Conservation (phyloP, 2,797 vertebrate genomes). For the Periophthalmus magnuspinnatus region DNA sequence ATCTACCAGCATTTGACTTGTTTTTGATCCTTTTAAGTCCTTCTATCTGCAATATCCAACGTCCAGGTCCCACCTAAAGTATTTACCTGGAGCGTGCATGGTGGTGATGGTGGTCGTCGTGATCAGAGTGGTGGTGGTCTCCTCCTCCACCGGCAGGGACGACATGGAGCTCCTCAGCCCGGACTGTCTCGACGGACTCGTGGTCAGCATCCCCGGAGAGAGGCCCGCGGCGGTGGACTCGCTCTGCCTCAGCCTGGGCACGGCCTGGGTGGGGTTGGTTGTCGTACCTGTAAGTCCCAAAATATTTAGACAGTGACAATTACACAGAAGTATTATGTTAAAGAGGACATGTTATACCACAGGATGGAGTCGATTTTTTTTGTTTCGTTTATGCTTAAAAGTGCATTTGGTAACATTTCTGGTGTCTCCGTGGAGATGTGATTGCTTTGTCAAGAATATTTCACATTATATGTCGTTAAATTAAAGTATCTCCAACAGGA, state of each 20-base stretch:
- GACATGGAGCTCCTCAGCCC: constrained; percentile 68
- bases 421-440: too few relatives aligned
- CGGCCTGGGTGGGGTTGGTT: constrained; percentile 79
- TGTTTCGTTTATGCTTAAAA: too few relatives aligned
- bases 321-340: not conserved
- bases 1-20: too few relatives aligned
- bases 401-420: too few relatives aligned
- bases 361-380: not conserved
- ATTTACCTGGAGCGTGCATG: constrained; percentile 90
- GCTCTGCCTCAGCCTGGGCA: constrained; percentile 66
- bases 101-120: constrained; percentile 93
- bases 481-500: too few relatives aligned
- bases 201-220: constrained; percentile 80
- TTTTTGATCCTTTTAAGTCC: too few relatives aligned
- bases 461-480: too few relatives aligned
- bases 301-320: constrained; percentile 5
- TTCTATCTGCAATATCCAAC: too few relatives aligned
- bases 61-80: too few relatives aligned
- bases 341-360: not conserved
- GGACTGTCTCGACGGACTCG: constrained; percentile 67
- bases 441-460: too few relatives aligned
- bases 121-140: constrained; percentile 91
- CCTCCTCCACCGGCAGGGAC: constrained; percentile 80
- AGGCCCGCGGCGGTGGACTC: constrained; percentile 69
- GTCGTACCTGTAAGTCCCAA: constrained; percentile 74